A percentile compares a stretch with the other conserved stretches of the same genome.
These are phyloP conservation scores for Drosophila pallidifrons DNA, from an alignment of 1,140 invertebrate species.

Conservation along the genomic window DNA sequence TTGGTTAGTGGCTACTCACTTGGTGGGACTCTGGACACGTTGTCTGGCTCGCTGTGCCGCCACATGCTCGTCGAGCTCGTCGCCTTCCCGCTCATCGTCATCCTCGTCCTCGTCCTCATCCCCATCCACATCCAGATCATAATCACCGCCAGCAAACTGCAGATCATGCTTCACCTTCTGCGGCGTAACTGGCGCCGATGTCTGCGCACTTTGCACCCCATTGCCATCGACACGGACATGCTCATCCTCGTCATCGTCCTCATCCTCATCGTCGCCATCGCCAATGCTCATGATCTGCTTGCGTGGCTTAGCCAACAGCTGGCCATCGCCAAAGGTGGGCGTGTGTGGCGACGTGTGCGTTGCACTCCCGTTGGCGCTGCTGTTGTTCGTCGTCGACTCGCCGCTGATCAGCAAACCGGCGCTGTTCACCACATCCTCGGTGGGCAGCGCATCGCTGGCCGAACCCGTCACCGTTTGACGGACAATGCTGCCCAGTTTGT, in stretches of 20 bases:
- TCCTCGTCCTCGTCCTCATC: conserved; percentile 39
- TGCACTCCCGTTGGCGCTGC: conserved; percentile 44
- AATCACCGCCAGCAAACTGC: conserved; percentile 42
- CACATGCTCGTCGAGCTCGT: conserved; percentile 55
- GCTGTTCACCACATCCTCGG: conserved; percentile 85
- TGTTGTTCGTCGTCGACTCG: conserved; percentile 34
- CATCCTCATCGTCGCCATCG: conserved; percentile 66
- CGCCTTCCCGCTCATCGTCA: conserved; percentile 79
- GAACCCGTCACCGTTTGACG: conserved; percentile 85
- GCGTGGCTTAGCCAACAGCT: conserved; percentile 89
- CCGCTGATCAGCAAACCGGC: conserved; percentile 87
- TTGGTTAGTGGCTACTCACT: conserved; percentile 61
- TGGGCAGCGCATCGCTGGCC: conserved; percentile 60
- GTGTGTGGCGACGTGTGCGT: conserved; percentile 46
- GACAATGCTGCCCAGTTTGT: conserved; percentile 88
- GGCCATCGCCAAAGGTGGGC: conserved; percentile 89
- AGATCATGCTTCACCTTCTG: conserved; percentile 42
- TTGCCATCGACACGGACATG: conserved; percentile 41
- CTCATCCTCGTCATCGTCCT: conserved; percentile 53
- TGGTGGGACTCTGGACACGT: conserved; percentile 84
- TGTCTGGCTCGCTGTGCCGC: conserved; percentile 50
- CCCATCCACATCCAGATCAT: conserved; percentile 85
- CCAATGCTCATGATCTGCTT: conserved; percentile 84
- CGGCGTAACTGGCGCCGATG: conserved; percentile 19
- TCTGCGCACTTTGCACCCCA: conserved; percentile 2